phyloP scores from a whole-genome alignment of 2,797 vertebrate species.

The Odontamblyopus rebecca region DNA sequence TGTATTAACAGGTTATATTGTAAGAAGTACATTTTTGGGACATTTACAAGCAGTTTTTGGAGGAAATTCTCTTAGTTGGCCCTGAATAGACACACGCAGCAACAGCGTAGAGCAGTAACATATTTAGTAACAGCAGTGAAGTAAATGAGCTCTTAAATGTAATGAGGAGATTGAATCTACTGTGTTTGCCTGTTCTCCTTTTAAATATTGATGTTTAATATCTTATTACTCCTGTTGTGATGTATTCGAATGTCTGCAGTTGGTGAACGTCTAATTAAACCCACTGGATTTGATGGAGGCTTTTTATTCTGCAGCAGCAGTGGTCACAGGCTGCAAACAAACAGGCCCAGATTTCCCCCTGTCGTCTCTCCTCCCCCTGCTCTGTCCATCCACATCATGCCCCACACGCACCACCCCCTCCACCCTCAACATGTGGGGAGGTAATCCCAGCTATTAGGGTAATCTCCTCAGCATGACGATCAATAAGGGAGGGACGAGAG shows the following conservation, averaged over 20 bases:
- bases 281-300: constrained; percentile 7
- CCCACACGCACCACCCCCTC: constrained; percentile 54
- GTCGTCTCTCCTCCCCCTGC: constrained; percentile 22
- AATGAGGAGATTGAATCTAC: background rate
- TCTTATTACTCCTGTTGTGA: constrained; percentile 19
- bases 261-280: constrained; percentile 29
- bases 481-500: constrained; percentile 77
- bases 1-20: background rate
- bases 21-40: background rate
- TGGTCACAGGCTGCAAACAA: constrained; percentile 42
- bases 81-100: background rate
- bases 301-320: constrained; percentile 6
- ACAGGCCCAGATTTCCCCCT: constrained; percentile 42
- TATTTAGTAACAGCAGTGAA: background rate
- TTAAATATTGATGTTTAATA: constrained; percentile 29
- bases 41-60: background rate
- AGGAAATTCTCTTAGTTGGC: background rate
- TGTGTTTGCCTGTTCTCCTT: constrained; percentile 20
- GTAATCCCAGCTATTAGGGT: constrained; percentile 85
- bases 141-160: background rate
- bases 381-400: constrained; percentile 55
- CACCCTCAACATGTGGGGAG: constrained; percentile 79
- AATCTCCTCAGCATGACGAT: constrained; percentile 83
- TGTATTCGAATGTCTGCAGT: constrained; percentile 11
- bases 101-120: background rate